phyloP scores from a whole-genome alignment of 2,797 vertebrate species.

The Scomberomorus guttatus region DNA sequence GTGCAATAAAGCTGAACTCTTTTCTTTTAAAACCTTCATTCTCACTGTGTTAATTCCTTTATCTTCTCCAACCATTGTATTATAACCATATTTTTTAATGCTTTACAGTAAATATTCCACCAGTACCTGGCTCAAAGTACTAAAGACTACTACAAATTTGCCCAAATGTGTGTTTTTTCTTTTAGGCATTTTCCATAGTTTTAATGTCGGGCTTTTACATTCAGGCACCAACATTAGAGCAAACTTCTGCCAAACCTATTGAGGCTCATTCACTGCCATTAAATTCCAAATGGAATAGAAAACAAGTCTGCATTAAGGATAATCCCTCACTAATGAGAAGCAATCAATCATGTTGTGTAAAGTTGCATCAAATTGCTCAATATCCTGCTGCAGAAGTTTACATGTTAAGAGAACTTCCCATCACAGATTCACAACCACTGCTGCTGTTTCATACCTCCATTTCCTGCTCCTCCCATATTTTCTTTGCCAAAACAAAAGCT shows the following conservation, averaged over 20 bases:
- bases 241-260: background rate
- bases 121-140: background rate
- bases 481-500: too few relatives aligned
- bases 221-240: background rate
- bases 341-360: background rate
- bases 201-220: background rate
- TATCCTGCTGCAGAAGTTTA: background rate
- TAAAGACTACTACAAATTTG: background rate
- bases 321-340: background rate
- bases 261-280: conserved; percentile 3
- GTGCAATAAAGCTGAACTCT: conserved; percentile 68
- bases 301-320: background rate
- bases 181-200: background rate
- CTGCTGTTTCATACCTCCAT: background rate
- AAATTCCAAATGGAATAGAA: background rate
- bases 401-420: background rate
- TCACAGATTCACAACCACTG: background rate
- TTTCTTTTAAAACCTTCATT: conserved; percentile 20
- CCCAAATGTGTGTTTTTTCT: background rate
- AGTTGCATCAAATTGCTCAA: background rate
- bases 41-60: conserved; percentile 2
- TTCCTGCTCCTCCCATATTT: background rate
- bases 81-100: conserved; percentile 7
- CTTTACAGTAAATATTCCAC: conserved; percentile 27
- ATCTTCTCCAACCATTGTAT: background rate